Evolutionary conservation across 2,888 invertebrate species (phyloP), one percentile per base, ranked within the genome.

Genomic region (Epiblema foenella): DNA sequence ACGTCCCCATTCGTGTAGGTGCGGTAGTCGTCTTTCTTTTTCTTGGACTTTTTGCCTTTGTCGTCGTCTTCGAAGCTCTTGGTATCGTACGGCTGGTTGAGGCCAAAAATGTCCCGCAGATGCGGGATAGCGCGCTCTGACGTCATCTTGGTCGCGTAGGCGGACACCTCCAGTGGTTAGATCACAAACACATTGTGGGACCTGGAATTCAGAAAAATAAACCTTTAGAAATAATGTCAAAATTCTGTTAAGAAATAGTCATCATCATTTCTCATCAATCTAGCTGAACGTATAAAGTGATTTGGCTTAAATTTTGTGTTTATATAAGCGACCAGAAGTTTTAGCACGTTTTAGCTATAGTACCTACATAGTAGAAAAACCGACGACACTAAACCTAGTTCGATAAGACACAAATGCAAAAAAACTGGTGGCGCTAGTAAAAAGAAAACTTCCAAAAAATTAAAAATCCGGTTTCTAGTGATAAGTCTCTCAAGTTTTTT

Each of bases 41-140:
- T 94, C 83, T 94, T 95, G 74, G 82, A 80, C 84, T 95, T 95
- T 81, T 95, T 95, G 76, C 90, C 91, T 83, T 93, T 94, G 81
- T 93, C 90, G 15, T 93, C 93, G 77, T 94, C 93, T 63, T 91
- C 91, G 81, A 87, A 91, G 68, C 84, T 79, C 78, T 93, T 93
- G 76, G 87, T 82, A 69, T 94, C 93, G 82, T 94, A 93, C 77
- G 93, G 94, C 81, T 94, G 94, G 82, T 93, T 95, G 80, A 95
- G 94, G 64, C 95, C 95, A 85, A 96, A 96, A 83, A 96, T 96
- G 88, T 97, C 97, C 81, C 96, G 94, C 77, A 97, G 94, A 83
- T 97, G 96, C 75, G 96, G 96, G 81, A 97, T 97, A 86, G 95
- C 95, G 79, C 97, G 94, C 83, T 97, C 97, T 73, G 95, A 95